A percentile compares a stretch with the other conserved stretches of the same genome.
Evolutionary conservation across 2,797 vertebrate species (phyloP).

Genomic region (Thaleichthys pacificus): DNA sequence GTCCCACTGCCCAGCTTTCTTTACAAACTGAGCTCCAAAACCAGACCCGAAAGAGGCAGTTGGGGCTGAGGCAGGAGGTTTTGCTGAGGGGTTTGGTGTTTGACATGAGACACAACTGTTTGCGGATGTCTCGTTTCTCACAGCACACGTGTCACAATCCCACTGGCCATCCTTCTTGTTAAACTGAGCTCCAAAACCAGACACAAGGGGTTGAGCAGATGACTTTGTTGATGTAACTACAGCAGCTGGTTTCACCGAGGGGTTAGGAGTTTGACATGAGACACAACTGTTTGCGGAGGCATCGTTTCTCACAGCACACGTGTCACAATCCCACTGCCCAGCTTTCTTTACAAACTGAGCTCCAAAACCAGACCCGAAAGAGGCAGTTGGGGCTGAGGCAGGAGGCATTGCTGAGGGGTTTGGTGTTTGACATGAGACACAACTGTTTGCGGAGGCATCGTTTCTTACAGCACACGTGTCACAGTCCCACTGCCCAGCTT

Average conservation of each 20-base stretch:
- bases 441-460: slow-evolving; percentile 66
- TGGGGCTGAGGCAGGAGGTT: slow-evolving; percentile 18
- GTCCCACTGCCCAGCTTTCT: slow-evolving; percentile 82
- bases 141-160: slow-evolving; percentile 79
- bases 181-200: slow-evolving; percentile 77
- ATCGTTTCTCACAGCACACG: slow-evolving; percentile 78
- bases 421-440: slow-evolving; percentile 72
- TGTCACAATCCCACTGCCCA: slow-evolving; percentile 80
- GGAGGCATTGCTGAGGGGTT: slow-evolving; percentile 41
- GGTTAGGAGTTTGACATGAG: slow-evolving; percentile 69
- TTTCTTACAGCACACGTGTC: slow-evolving; percentile 77
- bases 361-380: slow-evolving; percentile 66
- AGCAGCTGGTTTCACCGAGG: slow-evolving; percentile 24
- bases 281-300: slow-evolving; percentile 71
- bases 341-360: slow-evolving; percentile 78
- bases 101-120: slow-evolving; percentile 76
- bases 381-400: neutral
- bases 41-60: slow-evolving; percentile 48
- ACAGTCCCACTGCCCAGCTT: slow-evolving; percentile 87
- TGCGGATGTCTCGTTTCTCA: slow-evolving; percentile 73
- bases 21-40: slow-evolving; percentile 75
- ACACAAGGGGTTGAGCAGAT: slow-evolving; percentile 31
- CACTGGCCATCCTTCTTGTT: slow-evolving; percentile 79
- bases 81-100: slow-evolving; percentile 44
- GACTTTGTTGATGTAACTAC: slow-evolving; percentile 25